Evolutionary conservation across 2,888 invertebrate species (phyloP), one percentile per base, ranked within the genome.

Genomic region (Drosophila neotestacea): DNA sequence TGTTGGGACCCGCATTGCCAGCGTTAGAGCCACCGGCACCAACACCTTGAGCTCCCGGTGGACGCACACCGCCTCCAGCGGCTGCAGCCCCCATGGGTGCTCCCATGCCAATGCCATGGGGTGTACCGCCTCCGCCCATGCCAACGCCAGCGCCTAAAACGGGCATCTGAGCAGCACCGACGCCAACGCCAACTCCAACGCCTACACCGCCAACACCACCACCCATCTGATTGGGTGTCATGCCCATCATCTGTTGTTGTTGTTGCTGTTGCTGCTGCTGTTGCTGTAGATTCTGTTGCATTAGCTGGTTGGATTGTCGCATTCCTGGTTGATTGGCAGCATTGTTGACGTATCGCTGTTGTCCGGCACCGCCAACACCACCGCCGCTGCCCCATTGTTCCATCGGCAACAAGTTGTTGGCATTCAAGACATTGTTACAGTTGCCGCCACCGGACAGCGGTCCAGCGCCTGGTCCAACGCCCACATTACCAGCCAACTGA

Each of bases 351-450:
- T 91, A 87, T 88, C 91, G 74, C 91, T 93, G 76, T 92, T 93
- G 46, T 92, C 92, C 81, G 61, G 70, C 66, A 7, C 79, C 78
- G 1, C 66, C 75, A 2, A 61, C 73, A 4, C 48, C 69, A 5
- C 69, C 77, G n/a, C 85, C 67, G 13, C 76, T 66, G 68, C 92
- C 92, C 94, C 94, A 94, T 76, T 94, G 94, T 75, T 94, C 94
- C 93, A 94, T 93, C 36, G 94, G 93, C 59, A 94, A 85, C 50
- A 94, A 84, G 89, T 94, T 94, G 55, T 93, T 93, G 76, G 93
- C 50, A 10, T 83, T 92, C 92, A 93, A 65, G 75, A 92, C 84
- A 55, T 75, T 81, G 42, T 68, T 85, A 39, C 88, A 82, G 39
- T 81, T 85, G 0, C 61, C 77, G 0, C 77, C 79, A 11, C 82